Percentiles rank a stretch among this genome's conserved stretches.
These are phyloP conservation scores for Alca torda DNA, from an alignment of 2,797 vertebrate genomes.

Conservation along the genomic window DNA sequence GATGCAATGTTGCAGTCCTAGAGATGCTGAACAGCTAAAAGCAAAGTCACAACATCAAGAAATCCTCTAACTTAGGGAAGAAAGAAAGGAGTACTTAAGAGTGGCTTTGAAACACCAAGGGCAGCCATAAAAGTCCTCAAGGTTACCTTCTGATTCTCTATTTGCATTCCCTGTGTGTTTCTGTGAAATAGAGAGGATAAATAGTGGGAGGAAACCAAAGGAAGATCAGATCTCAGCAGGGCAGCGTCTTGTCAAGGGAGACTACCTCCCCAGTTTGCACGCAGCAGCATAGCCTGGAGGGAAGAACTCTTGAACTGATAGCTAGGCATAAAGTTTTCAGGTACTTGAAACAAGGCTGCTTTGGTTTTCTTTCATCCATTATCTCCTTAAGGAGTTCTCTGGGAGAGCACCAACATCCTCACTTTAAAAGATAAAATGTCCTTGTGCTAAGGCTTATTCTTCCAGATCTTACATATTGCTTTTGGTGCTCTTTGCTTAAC, in stretches of 20 bases:
- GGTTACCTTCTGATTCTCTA: constrained; percentile 27
- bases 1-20: not conserved
- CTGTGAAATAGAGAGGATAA: not conserved
- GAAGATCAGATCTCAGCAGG: not conserved
- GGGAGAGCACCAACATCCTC: not conserved
- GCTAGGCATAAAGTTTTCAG: constrained; percentile 12
- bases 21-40: not conserved
- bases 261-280: not conserved
- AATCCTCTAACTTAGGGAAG: not conserved
- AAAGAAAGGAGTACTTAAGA: not conserved
- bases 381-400: constrained; percentile 15
- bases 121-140: constrained; percentile 14
- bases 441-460: not conserved
- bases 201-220: not conserved
- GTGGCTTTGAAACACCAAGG: constrained; percentile 32
- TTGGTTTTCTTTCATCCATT: constrained; percentile 35
- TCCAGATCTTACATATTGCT: not conserved
- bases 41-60: not conserved
- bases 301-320: not conserved
- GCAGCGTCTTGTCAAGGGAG: not conserved
- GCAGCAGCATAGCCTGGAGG: constrained; percentile 26
- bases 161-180: constrained; percentile 22
- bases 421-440: constrained; percentile 3
- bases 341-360: constrained; percentile 12
- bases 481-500: not conserved